Conservation (phyloP, 2,888 invertebrate genomes). For the Pandemis corylana region DNA sequence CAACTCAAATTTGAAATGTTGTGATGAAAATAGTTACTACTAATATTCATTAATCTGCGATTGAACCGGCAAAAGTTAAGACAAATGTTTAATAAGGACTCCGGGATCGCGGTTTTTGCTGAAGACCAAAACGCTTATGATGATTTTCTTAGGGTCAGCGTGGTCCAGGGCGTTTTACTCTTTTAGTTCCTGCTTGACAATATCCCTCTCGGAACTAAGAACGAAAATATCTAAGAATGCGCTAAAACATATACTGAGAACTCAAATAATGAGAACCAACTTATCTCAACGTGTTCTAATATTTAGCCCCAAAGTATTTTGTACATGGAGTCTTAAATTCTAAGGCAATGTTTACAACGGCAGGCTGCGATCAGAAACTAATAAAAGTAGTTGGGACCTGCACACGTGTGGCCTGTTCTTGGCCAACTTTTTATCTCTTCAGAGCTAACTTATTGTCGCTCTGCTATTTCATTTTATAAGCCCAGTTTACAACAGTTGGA, state of each 20-base stretch:
- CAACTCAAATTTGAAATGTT: no score
- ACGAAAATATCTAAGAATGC: no score
- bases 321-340: conserved; percentile 16
- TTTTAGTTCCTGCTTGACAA: no score
- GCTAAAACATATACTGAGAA: neutral
- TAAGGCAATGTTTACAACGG: conserved; percentile 34
- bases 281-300: neutral
- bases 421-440: conserved; percentile 55
- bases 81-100: no score
- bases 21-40: no score
- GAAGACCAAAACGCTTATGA: no score
- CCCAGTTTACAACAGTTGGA: conserved; percentile 44
- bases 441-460: conserved; percentile 50
- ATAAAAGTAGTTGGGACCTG: conserved; percentile 55
- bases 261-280: neutral
- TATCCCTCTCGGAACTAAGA: no score
- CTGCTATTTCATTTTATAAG: conserved; percentile 44
- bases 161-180: no score
- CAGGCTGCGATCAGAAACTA: conserved; percentile 53
- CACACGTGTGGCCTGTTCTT: conserved; percentile 44
- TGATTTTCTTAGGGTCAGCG: no score
- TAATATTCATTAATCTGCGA: no score
- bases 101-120: no score
- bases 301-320: conserved; percentile 11
- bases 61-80: no score